Conservation (phyloP, 2,888 invertebrate genomes). For the Troides oblongomaculatus region DNA sequence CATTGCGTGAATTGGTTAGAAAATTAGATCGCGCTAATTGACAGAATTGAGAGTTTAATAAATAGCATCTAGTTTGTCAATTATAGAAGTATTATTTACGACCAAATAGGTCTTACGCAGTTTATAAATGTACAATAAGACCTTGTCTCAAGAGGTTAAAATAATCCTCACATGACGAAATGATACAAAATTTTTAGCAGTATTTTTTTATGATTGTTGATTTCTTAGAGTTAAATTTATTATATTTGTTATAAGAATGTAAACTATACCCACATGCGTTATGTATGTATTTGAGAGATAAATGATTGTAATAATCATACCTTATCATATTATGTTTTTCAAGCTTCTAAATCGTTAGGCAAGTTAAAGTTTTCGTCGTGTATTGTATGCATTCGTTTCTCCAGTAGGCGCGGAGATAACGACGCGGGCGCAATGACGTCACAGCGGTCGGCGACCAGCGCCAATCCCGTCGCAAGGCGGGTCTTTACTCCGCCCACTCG, state of each 20-base stretch:
- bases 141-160: too few relatives aligned
- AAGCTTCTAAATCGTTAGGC: constrained; percentile 5
- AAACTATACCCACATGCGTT: too few relatives aligned
- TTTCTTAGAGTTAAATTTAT: too few relatives aligned
- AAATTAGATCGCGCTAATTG: constrained; percentile 72
- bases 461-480: constrained; percentile 71
- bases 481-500: constrained; percentile 68
- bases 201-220: too few relatives aligned
- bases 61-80: constrained; percentile 60
- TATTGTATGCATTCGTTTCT: constrained; percentile 34
- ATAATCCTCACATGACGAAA: too few relatives aligned
- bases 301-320: not conserved
- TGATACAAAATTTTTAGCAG: too few relatives aligned
- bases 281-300: too few relatives aligned
- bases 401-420: constrained; percentile 46
- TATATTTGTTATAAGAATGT: too few relatives aligned
- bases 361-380: constrained; percentile 23
- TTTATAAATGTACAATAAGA: not conserved
- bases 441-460: constrained; percentile 61
- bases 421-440: constrained; percentile 67
- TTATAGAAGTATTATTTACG: constrained; percentile 1
- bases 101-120: not conserved
- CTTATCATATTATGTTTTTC: not conserved
- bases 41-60: constrained; percentile 63
- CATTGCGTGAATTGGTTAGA: constrained; percentile 61